Conservation (phyloP, 2,797 vertebrate genomes). For the Chrysolophus pictus region DNA sequence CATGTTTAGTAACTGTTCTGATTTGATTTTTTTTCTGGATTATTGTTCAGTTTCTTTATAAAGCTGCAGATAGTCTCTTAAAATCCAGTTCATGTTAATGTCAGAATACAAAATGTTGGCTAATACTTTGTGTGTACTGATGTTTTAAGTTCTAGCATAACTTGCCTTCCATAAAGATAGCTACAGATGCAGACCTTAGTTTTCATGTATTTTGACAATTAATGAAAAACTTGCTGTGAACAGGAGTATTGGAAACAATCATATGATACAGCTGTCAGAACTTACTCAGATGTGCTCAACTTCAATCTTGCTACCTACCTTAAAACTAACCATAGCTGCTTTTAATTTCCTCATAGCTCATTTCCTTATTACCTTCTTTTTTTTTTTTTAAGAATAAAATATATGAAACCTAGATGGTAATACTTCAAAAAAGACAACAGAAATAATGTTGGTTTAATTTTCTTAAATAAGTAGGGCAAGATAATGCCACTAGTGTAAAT, state of each 20-base stretch:
- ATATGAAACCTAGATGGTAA: background rate
- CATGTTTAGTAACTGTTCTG: background rate
- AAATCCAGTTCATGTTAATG: background rate
- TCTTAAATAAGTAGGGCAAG: background rate
- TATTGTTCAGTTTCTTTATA: background rate
- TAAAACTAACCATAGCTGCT: background rate
- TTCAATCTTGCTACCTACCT: slow-evolving; percentile 2
- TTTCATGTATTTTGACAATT: slow-evolving; percentile 6
- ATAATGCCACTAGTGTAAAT: background rate
- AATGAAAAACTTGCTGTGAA: background rate
- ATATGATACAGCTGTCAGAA: background rate
- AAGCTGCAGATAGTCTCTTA: background rate
- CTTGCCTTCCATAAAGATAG: background rate
- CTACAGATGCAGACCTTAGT: background rate
- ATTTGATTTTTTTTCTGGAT: background rate
- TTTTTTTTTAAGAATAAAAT: background rate
- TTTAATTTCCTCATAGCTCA: background rate
- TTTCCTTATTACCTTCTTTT: background rate
- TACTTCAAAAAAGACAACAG: background rate
- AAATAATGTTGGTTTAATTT: background rate
- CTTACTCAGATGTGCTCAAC: slow-evolving; percentile 4
- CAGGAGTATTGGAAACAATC: background rate
- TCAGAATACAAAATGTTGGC: background rate
- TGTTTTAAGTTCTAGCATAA: background rate
- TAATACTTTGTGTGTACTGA: background rate